These are phyloP conservation scores for Agrypnia vestita DNA, from an alignment of 1,140 invertebrate species.

Conservation along the genomic window DNA sequence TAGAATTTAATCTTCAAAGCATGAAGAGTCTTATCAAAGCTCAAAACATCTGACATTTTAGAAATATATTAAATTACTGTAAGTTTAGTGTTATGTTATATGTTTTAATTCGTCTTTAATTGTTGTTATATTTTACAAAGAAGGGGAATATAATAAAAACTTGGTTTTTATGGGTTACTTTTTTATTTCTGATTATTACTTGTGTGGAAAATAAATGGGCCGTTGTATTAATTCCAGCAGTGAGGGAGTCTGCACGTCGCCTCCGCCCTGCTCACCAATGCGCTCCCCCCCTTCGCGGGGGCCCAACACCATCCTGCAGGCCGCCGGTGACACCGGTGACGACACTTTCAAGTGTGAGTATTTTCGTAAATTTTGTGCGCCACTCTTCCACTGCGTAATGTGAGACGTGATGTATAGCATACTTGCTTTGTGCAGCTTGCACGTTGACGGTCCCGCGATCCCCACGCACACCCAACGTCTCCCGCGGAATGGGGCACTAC, in stretches of 20 bases:
- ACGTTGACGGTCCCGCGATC: constrained; percentile 82
- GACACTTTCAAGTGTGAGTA: constrained; percentile 72
- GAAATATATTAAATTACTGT: too few species aligned
- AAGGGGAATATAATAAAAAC: too few species aligned
- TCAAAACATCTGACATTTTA: too few species aligned
- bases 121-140: too few species aligned
- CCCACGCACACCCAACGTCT: constrained; percentile 82
- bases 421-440: constrained; percentile 52
- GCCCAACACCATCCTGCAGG: constrained; percentile 49
- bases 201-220: neutral
- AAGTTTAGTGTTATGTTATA: too few species aligned
- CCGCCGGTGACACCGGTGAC: constrained; percentile 70
- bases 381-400: neutral
- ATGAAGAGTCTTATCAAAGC: too few species aligned
- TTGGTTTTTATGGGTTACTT: too few species aligned
- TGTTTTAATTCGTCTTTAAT: too few species aligned
- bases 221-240: constrained; percentile 6
- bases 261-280: constrained; percentile 73
- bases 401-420: neutral
- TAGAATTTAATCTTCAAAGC: too few species aligned
- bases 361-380: neutral
- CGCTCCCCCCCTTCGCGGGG: constrained; percentile 77
- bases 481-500: constrained; percentile 88
- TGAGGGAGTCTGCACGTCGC: constrained; percentile 71
- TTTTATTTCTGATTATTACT: too few species aligned